Evolutionary conservation across 2,113 vertebrate species (phyloP).

Genomic region (Ictalurus furcatus): DNA sequence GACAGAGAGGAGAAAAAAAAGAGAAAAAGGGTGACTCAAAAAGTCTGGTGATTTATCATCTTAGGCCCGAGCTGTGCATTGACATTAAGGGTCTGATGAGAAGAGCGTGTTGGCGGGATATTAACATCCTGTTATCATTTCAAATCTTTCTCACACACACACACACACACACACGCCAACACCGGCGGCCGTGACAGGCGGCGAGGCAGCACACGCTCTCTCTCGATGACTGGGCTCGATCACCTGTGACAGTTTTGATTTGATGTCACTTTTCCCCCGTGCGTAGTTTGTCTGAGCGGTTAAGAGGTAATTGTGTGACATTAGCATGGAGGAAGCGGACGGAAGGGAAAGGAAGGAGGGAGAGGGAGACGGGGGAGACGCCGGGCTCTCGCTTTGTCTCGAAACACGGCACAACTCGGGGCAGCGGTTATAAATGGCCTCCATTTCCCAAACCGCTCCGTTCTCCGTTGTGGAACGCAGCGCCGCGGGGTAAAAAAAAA

Average conservation of each 20-base stretch:
- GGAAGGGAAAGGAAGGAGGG: constrained; percentile 50
- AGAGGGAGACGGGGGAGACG: constrained; percentile 53
- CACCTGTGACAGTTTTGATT: constrained; percentile 99
- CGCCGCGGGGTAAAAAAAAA: constrained; percentile 46
- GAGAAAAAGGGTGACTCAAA: constrained; percentile 59
- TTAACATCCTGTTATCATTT: constrained; percentile 85
- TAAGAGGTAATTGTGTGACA: constrained; percentile 99
- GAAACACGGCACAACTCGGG: constrained; percentile 47
- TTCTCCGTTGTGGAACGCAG: constrained; percentile 59
- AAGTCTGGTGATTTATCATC: constrained; percentile 86
- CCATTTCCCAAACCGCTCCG: constrained; percentile 61
- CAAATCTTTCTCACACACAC: constrained; percentile 53
- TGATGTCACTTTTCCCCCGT: constrained; percentile 92
- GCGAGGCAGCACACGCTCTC: constrained; percentile 67
- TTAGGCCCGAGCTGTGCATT: constrained; percentile 52
- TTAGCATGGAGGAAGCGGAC: constrained; percentile 74
- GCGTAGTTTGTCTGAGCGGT: constrained; percentile 99
- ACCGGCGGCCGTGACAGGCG: constrained; percentile 72
- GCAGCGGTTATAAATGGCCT: constrained; percentile 71
- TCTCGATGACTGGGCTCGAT: constrained; percentile 98
- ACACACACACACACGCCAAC: background rate
- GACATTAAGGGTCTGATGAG: constrained; percentile 60
- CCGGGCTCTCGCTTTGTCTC: constrained; percentile 46
- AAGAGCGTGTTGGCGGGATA: constrained; percentile 79
- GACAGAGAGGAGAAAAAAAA: constrained; percentile 54